Evolutionary conservation across 35 echinoderm and acorn worm genomes (phyloP), one percentile per base, ranked within the genome.

Genomic region (Anneissia japonica): DNA sequence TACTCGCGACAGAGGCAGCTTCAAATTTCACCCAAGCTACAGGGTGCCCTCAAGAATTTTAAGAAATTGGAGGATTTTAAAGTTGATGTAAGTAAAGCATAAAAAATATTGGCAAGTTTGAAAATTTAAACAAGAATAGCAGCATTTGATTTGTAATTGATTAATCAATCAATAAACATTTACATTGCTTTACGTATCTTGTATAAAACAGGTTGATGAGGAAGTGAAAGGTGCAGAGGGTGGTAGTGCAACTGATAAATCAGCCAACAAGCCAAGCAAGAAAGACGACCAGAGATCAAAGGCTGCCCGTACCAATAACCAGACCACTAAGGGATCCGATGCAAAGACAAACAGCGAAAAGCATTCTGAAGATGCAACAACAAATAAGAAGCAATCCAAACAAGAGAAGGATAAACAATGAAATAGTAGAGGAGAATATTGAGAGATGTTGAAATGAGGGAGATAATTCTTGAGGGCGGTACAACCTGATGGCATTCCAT

Each of bases 21-120:
- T 30, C 77, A 82, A 10, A 80, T 94, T 36, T 73, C 89, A 28
- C 96, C 96, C 0, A 86, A 91, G 39, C 78, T 99, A 4, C 77
- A 88, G 39, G 89, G 89, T 36, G 92, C 89, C 17, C 83, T 99
- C 19, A 46, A 87, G 31, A 99, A 90, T 23, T 99, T 86, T 86
- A 93, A 93, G 28, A 94, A 83, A 39, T 33, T 99, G 38, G 96
- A 99, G 55, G 96, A 94, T 81, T 99, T 99, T 89, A 75, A 90
- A 77, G 96, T 94, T 31, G 39, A 89, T 77, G 96, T 99, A 81
- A 86, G 89, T 94, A 7, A 88, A 39, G 35, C 77, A 43, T 6
- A 43, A 14, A 43, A 43, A 43, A n/a, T n/a, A n/a, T n/a, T n/a
- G n/a, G n/a, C n/a, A n/a, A n/a, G n/a, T n/a, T n/a, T n/a, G n/a